Base-by-base conservation (phyloP, 2,888 invertebrate species). In the Crepidodera aurea region DNA sequence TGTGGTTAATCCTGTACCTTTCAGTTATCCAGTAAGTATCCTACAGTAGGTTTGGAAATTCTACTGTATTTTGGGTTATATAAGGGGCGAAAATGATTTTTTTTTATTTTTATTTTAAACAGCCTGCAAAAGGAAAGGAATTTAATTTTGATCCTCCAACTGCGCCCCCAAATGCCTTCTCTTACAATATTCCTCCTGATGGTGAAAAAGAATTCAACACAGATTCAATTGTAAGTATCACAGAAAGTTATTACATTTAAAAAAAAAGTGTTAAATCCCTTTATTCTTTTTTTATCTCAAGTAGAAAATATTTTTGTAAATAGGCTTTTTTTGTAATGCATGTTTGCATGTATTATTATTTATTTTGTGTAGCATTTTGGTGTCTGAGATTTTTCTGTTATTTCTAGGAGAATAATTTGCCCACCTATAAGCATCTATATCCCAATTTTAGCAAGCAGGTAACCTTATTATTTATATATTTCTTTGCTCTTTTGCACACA, bases 341-440 rank as follows among this genome's bases (percentile, higher is more conserved):
- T 6, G 3, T 22, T 22, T 2, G 34, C 3, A 34, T n/a, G 32
- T 39, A 42, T 62, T 44, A 44, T 61, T 37, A 7, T 39, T 60
- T 59, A 42, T 32, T 50, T 62, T 56, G 51, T 44, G 56, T 62
- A 37, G 50, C 58, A 64, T 63, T 65, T 58, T 60, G 61, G 56
- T 64, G 53, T 59, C 61, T 64, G 67, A 65, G 62, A 60, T 71
- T 74, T 75, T 69, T 76, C 66, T 69, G 73, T 64, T 74, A 66
- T 70, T 84, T 90, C 87, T 88, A 89, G 74, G 89, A 86, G 80
- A 86, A 86, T 82, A 86, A 86, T 83, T 84, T 87, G 70, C 88
- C 89, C 72, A 86, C 88, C 75, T 88, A 89, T 79, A 87, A 85
- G 82, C 88, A 88, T 81, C 87, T 89, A 74, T 88, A 88, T 75